phyloP scores from a whole-genome alignment of 2,797 vertebrate genomes.

The Malurus leucopterus region DNA sequence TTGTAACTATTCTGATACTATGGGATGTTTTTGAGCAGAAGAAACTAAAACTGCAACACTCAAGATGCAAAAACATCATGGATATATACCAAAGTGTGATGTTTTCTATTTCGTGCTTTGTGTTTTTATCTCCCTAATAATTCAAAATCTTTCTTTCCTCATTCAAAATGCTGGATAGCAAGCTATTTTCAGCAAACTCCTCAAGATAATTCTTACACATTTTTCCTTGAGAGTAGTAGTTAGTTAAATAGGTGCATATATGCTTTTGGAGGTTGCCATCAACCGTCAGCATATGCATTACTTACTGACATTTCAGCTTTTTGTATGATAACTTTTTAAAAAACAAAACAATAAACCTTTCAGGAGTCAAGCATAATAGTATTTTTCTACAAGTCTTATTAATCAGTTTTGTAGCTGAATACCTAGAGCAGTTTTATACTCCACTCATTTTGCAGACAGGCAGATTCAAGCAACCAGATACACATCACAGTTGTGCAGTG shows the following conservation, averaged over 20 bases:
- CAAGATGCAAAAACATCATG: background rate
- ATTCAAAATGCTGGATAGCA: background rate
- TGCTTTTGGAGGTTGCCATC: background rate
- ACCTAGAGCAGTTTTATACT: background rate
- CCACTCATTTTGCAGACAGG: background rate
- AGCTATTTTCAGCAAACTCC: background rate
- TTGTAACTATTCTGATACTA: background rate
- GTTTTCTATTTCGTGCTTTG: fast-evolving
- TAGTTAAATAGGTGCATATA: background rate
- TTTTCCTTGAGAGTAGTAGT: background rate
- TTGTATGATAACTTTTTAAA: background rate
- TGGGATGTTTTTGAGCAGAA: background rate
- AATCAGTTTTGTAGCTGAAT: background rate
- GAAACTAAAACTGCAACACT: background rate
- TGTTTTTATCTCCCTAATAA: background rate
- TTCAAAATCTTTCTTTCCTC: background rate
- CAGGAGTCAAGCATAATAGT: background rate
- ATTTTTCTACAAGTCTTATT: background rate
- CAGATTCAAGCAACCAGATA: background rate
- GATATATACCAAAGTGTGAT: background rate
- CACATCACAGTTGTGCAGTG: background rate
- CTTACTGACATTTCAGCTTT: background rate
- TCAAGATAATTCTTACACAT: background rate
- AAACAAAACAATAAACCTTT: background rate
- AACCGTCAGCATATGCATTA: background rate